phyloP scores from a whole-genome alignment of 1,140 invertebrate species.

The Ceratosolen solmsi region DNA sequence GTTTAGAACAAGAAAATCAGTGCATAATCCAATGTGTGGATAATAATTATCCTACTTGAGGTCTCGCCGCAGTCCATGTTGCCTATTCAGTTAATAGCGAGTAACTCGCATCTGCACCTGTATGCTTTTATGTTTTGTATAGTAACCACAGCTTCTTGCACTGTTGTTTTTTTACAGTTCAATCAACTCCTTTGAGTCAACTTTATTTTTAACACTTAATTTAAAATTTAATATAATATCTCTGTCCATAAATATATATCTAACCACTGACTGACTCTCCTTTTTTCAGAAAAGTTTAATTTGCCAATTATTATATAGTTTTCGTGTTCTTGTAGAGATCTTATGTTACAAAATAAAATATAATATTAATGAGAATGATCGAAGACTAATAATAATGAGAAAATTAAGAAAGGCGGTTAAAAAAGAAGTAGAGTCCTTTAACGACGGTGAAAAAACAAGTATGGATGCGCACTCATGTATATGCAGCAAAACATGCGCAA shows the following conservation, averaged over 20 bases:
- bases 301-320: background rate
- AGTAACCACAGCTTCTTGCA: background rate
- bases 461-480: background rate
- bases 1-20: background rate
- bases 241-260: background rate
- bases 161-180: background rate
- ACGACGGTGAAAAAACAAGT: background rate
- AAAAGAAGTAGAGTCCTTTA: conserved; percentile 22
- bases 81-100: conserved; percentile 20
- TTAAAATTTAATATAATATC: background rate
- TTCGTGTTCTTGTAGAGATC: background rate
- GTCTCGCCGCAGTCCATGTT: conserved; percentile 71
- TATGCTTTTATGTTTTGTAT: background rate
- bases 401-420: background rate
- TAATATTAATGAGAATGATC: background rate
- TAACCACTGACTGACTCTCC: background rate
- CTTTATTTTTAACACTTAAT: background rate
- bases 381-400: background rate
- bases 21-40: background rate
- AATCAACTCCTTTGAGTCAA: background rate
- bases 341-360: background rate
- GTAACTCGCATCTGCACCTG: conserved; percentile 61
- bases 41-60: conserved; percentile 65
- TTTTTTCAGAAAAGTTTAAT: background rate
- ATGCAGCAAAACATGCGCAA: background rate